Conservation (phyloP, 2,888 invertebrate genomes). For the Diarsia brunnea region DNA sequence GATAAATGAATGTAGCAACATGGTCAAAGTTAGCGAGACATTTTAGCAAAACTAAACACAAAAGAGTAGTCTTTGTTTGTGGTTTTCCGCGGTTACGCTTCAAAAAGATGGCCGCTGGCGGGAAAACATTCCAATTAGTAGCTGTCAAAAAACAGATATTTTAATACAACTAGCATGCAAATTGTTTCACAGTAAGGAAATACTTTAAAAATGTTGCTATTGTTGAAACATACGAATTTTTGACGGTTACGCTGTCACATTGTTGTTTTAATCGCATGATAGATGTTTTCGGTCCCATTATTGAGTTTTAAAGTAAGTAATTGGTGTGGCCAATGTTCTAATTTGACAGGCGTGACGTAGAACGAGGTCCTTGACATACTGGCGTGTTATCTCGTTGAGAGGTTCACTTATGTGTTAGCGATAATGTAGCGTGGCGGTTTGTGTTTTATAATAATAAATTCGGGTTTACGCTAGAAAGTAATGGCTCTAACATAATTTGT, state of each 20-base stretch:
- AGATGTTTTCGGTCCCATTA: constrained; percentile 30
- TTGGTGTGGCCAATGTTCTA: constrained; percentile 49
- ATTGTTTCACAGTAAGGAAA: constrained; percentile 43
- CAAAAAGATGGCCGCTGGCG: constrained; percentile 33
- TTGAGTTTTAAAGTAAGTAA: constrained; percentile 40
- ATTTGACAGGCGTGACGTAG: constrained; percentile 54
- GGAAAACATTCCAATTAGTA: constrained; percentile 53
- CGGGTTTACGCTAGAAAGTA: neutral
- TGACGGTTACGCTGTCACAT: constrained; percentile 29
- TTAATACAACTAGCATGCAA: constrained; percentile 55
- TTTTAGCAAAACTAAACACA: constrained; percentile 32
- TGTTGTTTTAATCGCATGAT: constrained; percentile 17
- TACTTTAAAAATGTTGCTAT: constrained; percentile 17
- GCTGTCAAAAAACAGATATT: constrained; percentile 54
- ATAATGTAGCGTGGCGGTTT: constrained; percentile 33
- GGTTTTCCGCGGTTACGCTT: constrained; percentile 1
- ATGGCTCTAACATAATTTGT: neutral
- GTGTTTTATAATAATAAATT: constrained; percentile 18
- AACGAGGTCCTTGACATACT: constrained; percentile 58
- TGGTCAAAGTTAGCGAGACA: constrained; percentile 8
- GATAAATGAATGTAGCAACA: constrained; percentile 11
- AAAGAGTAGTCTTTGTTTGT: neutral
- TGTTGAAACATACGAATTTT: constrained; percentile 15
- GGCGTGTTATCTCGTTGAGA: constrained; percentile 46
- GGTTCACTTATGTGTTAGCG: constrained; percentile 42